Percentiles rank a stretch among this genome's conserved stretches.
These are phyloP conservation scores for Aramus guarauna DNA, from an alignment of 2,113 vertebrate genomes.

Conservation along the genomic window DNA sequence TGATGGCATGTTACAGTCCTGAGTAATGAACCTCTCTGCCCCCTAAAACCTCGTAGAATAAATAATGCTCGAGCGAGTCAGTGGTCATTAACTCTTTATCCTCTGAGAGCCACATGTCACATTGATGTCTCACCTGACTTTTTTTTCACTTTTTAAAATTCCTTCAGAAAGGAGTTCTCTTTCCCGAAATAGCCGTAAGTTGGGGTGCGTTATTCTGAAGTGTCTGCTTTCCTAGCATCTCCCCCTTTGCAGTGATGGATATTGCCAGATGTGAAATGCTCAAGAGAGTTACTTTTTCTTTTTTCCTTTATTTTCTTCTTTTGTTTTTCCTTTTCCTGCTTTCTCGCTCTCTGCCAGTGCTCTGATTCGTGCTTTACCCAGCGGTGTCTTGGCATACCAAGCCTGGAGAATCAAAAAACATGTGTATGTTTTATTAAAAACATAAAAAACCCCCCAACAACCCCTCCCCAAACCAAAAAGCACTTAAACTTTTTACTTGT, in stretches of 20 bases:
- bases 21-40: constrained; percentile 41
- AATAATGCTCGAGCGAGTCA: constrained; percentile 29
- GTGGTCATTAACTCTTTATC: constrained; percentile 36
- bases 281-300: neutral
- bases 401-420: constrained; percentile 60
- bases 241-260: neutral
- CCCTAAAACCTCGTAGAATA: constrained; percentile 18
- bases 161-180: neutral
- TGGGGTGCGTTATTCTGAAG: neutral
- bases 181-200: neutral
- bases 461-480: neutral
- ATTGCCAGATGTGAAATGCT: neutral
- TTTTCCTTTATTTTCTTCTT: neutral
- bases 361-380: constrained; percentile 69
- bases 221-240: neutral
- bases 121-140: neutral
- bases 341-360: neutral
- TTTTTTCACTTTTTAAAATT: neutral
- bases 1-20: constrained; percentile 34
- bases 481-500: neutral
- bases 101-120: neutral
- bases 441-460: no score
- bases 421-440: neutral
- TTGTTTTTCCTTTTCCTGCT: neutral
- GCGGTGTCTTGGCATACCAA: constrained; percentile 82